Evolutionary conservation across 1,140 invertebrate genomes (phyloP), one percentile per base, ranked within the genome.

Genomic region (Ylistrum balloti): DNA sequence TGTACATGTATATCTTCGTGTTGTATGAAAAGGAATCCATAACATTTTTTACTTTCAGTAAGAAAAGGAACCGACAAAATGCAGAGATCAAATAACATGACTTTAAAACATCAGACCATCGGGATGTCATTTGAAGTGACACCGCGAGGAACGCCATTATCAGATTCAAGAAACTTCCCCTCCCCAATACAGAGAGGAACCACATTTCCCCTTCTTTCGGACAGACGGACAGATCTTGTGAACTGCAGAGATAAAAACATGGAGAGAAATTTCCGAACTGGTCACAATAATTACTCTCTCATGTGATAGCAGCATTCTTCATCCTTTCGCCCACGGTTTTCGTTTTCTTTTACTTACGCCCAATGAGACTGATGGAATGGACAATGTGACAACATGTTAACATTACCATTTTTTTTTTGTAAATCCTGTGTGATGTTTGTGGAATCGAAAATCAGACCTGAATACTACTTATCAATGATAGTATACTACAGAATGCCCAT

Each of bases 211-310:
- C 56, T 74, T n/a, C 56, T 74, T 28, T 74, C n/a, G n/a, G 22
- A 74, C 56, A 74, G 56, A n/a, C 56, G 56, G 56, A 74, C n/a
- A 17, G 56, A 74, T n/a, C 56, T 74, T n/a, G 56, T 74, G 28
- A n/a, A 74, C n/a, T 28, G n/a, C n/a, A n/a, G 5, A n/a, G n/a
- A 74, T 38, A 38, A 74, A n/a, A 74, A 74, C 5, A 13, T 28
- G 56, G 56, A 74, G 22, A n/a, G 28, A 74, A 74, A n/a, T n/a
- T 5, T n/a, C 22, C 1, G 17, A 74, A 74, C 22, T 28, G 56
- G 22, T 17, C 9, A 74, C 56, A 74, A 74, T 74, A 74, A n/a
- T n/a, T n/a, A 74, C 56, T 74, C 56, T 5, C 17, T 28, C 2
- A 74, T 74, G 56, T 74, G 13, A 74, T 7, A 74, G n/a, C n/a